Conservation (phyloP, 2,797 vertebrate genomes). For the Pangasius larnaudii region DNA sequence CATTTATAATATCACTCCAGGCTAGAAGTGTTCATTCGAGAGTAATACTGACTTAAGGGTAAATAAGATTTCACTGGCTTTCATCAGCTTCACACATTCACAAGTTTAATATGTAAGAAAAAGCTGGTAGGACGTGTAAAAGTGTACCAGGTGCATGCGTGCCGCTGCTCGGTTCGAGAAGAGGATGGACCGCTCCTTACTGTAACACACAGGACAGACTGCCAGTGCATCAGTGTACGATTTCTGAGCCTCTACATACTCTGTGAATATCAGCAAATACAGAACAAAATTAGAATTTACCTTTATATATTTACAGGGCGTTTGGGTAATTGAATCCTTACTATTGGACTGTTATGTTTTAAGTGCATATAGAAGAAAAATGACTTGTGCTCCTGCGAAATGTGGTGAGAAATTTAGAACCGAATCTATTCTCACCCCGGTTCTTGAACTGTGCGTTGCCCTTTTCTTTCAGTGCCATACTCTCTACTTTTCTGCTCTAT, state of each 20-base stretch:
- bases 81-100: background rate
- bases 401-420: background rate
- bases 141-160: conserved; percentile 84
- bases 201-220: conserved; percentile 84
- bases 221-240: conserved; percentile 84
- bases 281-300: background rate
- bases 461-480: conserved; percentile 69
- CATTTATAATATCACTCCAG: background rate
- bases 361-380: background rate
- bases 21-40: no score
- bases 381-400: background rate
- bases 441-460: conserved; percentile 75
- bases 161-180: conserved; percentile 95
- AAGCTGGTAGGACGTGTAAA: background rate
- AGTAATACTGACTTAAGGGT: background rate
- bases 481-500: conserved; percentile 69
- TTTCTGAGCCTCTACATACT: conserved; percentile 81
- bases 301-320: background rate
- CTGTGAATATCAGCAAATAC: conserved; percentile 65
- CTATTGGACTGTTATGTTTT: background rate
- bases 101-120: background rate
- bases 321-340: background rate
- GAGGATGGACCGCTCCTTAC: conserved; percentile 83
- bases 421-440: conserved; percentile 63
- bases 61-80: background rate